Evolutionary conservation across 2,888 invertebrate genomes (phyloP).

Genomic region (Melipona bicolor): DNA sequence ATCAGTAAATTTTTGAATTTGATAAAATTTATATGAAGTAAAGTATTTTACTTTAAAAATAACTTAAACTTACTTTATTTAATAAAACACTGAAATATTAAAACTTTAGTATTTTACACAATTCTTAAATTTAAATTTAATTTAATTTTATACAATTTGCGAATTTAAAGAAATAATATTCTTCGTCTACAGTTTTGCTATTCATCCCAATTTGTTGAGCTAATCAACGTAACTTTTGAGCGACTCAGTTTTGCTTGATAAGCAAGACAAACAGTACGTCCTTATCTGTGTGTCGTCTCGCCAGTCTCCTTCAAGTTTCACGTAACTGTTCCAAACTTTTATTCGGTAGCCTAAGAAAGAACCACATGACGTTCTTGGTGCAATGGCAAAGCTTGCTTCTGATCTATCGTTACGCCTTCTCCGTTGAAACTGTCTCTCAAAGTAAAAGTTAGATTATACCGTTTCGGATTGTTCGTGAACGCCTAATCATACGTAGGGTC

Average conservation of each 20-base stretch:
- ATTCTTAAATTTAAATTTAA: no score
- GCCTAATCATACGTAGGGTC: conserved; percentile 22
- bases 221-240: no score
- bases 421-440: conserved; percentile 45
- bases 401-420: conserved; percentile 40
- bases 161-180: no score
- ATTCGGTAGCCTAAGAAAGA: not conserved
- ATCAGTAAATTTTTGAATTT: no score
- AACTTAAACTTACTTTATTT: no score
- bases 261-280: not conserved
- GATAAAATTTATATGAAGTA: no score
- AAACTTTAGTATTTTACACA: no score
- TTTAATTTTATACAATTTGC: no score
- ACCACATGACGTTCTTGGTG: not conserved
- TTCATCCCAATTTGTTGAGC: no score
- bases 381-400: conserved; percentile 12
- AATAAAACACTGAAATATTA: no score
- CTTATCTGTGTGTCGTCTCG: not conserved
- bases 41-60: no score
- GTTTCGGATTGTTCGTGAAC: conserved; percentile 36
- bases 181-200: no score
- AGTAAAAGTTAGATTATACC: conserved; percentile 43
- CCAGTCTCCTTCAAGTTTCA: not conserved
- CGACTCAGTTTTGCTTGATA: not conserved
- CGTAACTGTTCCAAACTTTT: not conserved